Evolutionary conservation across 2,113 vertebrate species (phyloP).

Genomic region (Siniperca chuatsi): DNA sequence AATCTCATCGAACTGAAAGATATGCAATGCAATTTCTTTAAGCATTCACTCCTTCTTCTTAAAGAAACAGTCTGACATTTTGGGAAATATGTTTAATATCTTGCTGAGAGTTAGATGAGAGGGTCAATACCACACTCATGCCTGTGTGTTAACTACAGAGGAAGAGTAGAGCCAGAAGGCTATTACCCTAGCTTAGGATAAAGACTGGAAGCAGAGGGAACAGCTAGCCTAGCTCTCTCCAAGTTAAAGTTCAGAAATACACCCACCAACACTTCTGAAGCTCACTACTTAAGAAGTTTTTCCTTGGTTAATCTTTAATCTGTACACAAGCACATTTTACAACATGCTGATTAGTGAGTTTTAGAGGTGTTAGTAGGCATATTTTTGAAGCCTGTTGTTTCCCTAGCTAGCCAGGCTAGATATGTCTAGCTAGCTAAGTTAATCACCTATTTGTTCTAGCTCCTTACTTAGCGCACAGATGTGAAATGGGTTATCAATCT

Average conservation of each 20-base stretch:
- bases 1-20: background rate
- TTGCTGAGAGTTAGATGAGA: background rate
- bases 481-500: background rate
- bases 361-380: background rate
- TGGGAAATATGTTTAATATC: background rate
- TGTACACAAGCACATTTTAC: background rate
- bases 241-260: background rate
- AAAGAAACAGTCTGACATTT: background rate
- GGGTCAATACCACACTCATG: background rate
- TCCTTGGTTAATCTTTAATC: background rate
- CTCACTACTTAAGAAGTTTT: background rate
- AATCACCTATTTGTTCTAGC: background rate
- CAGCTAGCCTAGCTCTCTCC: background rate
- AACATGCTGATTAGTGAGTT: no score
- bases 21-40: background rate
- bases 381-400: background rate
- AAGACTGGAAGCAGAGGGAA: background rate
- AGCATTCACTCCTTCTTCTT: background rate
- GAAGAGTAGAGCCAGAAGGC: background rate
- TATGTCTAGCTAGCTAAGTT: background rate
- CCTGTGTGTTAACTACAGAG: background rate
- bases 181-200: background rate
- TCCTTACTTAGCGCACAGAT: no score
- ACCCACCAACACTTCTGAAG: background rate
- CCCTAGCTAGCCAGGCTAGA: background rate